Evolutionary conservation across 2,888 invertebrate genomes (phyloP), one percentile per base, ranked within the genome.

Genomic region (Dynastes maya): DNA sequence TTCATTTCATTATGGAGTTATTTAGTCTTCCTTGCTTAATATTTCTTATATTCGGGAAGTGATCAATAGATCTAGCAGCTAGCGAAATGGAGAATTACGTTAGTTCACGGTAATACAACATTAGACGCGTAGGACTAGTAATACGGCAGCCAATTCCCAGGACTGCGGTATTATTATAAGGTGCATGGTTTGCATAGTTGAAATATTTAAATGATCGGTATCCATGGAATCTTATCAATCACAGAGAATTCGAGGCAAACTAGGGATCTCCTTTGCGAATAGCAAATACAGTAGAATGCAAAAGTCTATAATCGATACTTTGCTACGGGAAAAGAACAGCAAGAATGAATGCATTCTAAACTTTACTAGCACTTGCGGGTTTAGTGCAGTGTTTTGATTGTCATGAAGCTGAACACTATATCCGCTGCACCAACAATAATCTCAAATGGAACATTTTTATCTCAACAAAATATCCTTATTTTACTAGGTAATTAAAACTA

Each of bases 161-260:
- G 27, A 11, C 53, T 71, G 53, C 27, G 70, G 71, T 71, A 67
- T 67, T 67, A 67, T 67, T 67, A 40, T 40, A 40, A 71, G 37
- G 55, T 71, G 58, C 71, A 71, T 71, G 58, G 37, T 37, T 71
- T 58, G 71, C 71, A 58, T 71, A 71, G 58, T 71, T 71, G 71
- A 58, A 71, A 71, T 71, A 55, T 71, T 58, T 55, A 71, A 58
- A 71, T 71, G 71, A 71, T 71, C 71, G 55, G 40, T 51, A 55
- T 71, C 37, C 71, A 58, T 37, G 71, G 71, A 11, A 71, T 71
- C 71, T 71, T 71, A 71, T 58, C 71, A 58, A 71, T 71, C 58
- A 58, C 16, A 55, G 37, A n/a, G 71, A n/a, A 58, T 37, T 71
- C 32, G 6, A 29, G 29, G n/a, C n/a, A 53, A 32, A 53, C 11